Percentiles rank a stretch among this genome's conserved stretches.
These are phyloP conservation scores for Drosophila malerkotliana DNA, from an alignment of 1,140 invertebrate genomes.

Conservation along the genomic window DNA sequence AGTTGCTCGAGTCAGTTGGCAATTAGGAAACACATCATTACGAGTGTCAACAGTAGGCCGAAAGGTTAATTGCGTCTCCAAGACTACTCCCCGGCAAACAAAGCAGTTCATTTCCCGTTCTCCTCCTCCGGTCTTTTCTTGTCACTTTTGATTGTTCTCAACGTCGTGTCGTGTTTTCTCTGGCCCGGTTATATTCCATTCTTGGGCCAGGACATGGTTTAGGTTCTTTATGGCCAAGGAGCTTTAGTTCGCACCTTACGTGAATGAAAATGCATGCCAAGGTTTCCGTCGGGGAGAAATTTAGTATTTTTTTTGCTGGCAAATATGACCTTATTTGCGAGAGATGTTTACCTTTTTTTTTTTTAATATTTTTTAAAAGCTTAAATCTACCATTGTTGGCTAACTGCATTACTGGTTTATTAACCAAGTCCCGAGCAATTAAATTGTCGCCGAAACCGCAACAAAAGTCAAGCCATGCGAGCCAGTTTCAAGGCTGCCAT, in stretches of 20 bases:
- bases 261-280: conserved; percentile 8
- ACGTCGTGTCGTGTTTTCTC: conserved; percentile 25
- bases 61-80: conserved; percentile 72
- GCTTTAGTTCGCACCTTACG: conserved; percentile 28
- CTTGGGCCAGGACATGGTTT: conserved; percentile 1
- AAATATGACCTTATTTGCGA: background rate
- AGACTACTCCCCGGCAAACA: conserved; percentile 38
- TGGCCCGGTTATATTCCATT: conserved; percentile 3
- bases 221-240: conserved; percentile 27
- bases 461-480: conserved; percentile 42
- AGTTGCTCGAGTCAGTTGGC: conserved; percentile 48
- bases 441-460: conserved; percentile 27
- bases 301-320: conserved; percentile 13
- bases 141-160: conserved; percentile 43
- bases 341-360: no score
- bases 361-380: no score
- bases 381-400: no score
- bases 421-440: background rate
- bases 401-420: background rate
- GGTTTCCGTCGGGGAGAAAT: conserved; percentile 12
- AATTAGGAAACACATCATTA: conserved; percentile 79
- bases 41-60: conserved; percentile 69
- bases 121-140: conserved; percentile 2
- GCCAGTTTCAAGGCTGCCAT: conserved; percentile 41
- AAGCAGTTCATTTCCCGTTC: conserved; percentile 18